phyloP scores from a whole-genome alignment of 2,888 invertebrate genomes.

The Aricia artaxerxes region DNA sequence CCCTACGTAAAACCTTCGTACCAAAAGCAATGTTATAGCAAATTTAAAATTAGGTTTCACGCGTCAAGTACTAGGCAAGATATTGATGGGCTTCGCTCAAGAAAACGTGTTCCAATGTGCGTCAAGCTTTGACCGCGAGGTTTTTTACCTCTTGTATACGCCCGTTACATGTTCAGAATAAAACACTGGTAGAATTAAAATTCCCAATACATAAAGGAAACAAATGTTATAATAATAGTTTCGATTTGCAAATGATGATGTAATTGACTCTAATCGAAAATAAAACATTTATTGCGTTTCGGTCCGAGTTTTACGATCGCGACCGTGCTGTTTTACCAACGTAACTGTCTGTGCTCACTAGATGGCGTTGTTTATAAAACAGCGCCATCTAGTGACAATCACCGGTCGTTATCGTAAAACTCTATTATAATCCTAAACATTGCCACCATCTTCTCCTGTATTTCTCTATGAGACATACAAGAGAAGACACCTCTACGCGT shows the following conservation, averaged over 20 bases:
- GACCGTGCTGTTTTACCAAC: background rate
- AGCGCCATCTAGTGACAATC: background rate
- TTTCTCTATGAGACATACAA: background rate
- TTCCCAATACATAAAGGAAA: background rate
- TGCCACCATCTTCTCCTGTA: background rate
- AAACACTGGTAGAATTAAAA: conserved; percentile 5
- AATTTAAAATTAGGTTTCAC: background rate
- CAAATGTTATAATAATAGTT: background rate
- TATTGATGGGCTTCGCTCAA: conserved; percentile 11
- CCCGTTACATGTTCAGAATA: background rate
- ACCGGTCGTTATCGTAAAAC: background rate
- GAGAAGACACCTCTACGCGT: conserved; percentile 12
- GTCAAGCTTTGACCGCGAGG: background rate
- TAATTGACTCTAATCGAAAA: conserved; percentile 4
- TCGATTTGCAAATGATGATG: background rate
- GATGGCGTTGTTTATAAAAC: background rate
- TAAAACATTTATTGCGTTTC: conserved; percentile 1
- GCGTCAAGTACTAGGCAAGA: conserved; percentile 11
- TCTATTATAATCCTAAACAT: background rate
- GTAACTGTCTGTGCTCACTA: background rate
- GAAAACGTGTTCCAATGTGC: background rate
- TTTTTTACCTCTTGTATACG: conserved; percentile 2
- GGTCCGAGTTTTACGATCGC: background rate
- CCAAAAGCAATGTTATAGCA: background rate
- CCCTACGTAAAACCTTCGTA: conserved; percentile 16